These are phyloP conservation scores for Trissoscelio sp. DNA, from an alignment of 2,888 invertebrate genomes.

Conservation along the genomic window DNA sequence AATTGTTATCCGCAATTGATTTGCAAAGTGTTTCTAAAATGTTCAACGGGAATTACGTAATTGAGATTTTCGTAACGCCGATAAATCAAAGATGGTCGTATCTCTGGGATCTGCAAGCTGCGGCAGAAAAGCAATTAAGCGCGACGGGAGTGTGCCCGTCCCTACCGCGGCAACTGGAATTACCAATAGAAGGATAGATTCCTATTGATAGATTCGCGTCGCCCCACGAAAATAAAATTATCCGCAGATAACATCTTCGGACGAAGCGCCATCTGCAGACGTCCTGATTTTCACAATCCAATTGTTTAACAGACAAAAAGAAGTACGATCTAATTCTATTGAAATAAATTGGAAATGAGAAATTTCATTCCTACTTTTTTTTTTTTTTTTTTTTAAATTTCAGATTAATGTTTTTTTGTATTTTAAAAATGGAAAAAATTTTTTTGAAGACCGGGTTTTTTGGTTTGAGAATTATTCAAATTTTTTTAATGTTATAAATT, in stretches of 20 bases:
- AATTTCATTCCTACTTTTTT: no score
- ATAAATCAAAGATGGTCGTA: constrained; percentile 44
- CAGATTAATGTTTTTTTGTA: no score
- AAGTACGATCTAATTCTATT: background rate
- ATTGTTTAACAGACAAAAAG: constrained; percentile 32
- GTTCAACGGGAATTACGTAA: no score
- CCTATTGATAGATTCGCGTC: constrained; percentile 41
- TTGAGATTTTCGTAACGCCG: constrained; percentile 37
- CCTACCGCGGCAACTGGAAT: constrained; percentile 28
- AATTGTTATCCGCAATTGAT: background rate
- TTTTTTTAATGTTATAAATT: constrained; percentile 30
- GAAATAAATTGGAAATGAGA: background rate
- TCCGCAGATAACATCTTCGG: constrained; percentile 42
- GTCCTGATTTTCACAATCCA: constrained; percentile 27
- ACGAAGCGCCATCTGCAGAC: constrained; percentile 30
- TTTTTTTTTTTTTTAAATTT: no score
- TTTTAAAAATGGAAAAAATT: no score
- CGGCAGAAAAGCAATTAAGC: constrained; percentile 55
- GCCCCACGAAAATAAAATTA: constrained; percentile 40
- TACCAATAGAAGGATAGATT: constrained; percentile 47
- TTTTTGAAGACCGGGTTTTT: no score
- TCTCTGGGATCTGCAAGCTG: constrained; percentile 35
- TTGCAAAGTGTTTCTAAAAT: background rate
- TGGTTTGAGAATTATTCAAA: constrained; percentile 35
- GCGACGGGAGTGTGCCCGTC: constrained; percentile 29